A percentile compares a stretch with the other conserved stretches of the same genome.
Conservation (phyloP, 2,888 invertebrate genomes). For the Ommatoiulus sabulosus region DNA sequence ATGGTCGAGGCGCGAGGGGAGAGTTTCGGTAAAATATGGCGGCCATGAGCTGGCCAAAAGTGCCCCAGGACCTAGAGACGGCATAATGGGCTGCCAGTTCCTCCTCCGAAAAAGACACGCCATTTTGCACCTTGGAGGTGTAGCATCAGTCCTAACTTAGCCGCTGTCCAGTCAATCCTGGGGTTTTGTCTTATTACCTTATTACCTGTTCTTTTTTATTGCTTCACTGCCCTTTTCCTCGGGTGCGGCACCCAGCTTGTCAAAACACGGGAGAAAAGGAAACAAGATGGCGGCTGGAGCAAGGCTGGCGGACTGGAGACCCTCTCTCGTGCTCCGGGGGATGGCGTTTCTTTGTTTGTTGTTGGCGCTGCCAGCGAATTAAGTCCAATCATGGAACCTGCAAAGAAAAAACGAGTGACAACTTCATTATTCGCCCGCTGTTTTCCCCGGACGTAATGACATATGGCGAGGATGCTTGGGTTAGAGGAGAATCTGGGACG, state of each 20-base stretch:
- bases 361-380: slow-evolving; percentile 23
- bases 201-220: slow-evolving; percentile 13
- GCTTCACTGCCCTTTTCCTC: background rate
- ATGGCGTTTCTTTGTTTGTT: slow-evolving; percentile 11
- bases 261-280: background rate
- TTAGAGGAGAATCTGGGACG: background rate
- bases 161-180: background rate
- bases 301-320: background rate
- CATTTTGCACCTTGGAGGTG: slow-evolving; percentile 5
- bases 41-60: background rate
- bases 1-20: slow-evolving; percentile 1
- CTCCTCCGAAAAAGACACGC: background rate
- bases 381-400: slow-evolving; percentile 48
- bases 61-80: background rate
- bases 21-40: background rate
- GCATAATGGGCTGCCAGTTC: background rate
- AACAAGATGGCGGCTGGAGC: slow-evolving; percentile 15
- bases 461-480: slow-evolving; percentile 23
- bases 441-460: slow-evolving; percentile 20
- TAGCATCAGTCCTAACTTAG: background rate
- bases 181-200: background rate
- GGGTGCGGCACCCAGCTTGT: background rate
- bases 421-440: slow-evolving; percentile 21
- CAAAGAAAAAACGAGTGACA: slow-evolving; percentile 39
- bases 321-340: background rate